Evolutionary conservation across 1,140 invertebrate genomes (phyloP).

Genomic region (Nasonia longicornis): DNA sequence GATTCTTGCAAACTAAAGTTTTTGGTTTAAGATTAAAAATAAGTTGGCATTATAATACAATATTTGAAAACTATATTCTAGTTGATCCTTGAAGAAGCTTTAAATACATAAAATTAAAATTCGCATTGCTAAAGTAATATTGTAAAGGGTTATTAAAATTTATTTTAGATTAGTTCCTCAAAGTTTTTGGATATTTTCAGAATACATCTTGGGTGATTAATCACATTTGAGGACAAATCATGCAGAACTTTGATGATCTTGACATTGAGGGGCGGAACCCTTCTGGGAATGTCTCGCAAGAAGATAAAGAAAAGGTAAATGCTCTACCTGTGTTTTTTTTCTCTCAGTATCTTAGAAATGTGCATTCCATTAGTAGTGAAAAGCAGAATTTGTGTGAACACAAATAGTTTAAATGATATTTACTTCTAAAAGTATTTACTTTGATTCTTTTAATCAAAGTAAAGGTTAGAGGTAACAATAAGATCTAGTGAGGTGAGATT

Average conservation of each 20-base stretch:
- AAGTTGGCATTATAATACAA: not conserved
- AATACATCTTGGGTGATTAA: conserved; percentile 47
- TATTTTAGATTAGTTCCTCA: conserved; percentile 36
- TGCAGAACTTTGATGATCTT: conserved; percentile 69
- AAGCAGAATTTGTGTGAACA: conserved; percentile 10
- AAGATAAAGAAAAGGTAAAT: conserved; percentile 68
- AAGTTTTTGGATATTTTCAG: conserved; percentile 59
- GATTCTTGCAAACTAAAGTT: no score
- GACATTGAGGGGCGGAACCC: conserved; percentile 68
- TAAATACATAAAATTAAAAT: conserved; percentile 22
- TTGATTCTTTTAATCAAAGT: conserved; percentile 48
- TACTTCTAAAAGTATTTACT: conserved; percentile 42
- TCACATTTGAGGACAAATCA: conserved; percentile 50
- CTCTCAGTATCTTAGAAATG: conserved; percentile 25
- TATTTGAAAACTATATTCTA: not conserved
- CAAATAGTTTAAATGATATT: conserved; percentile 29
- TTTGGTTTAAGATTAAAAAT: not conserved
- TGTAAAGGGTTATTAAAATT: not conserved
- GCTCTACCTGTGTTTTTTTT: conserved; percentile 2
- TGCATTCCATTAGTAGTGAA: conserved; percentile 32
- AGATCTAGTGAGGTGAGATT: conserved; percentile 40
- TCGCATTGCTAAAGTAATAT: conserved; percentile 28
- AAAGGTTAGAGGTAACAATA: conserved; percentile 39
- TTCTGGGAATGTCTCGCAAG: conserved; percentile 63
- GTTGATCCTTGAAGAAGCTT: not conserved